A percentile compares a stretch with the other conserved stretches of the same genome.
These are phyloP conservation scores for Scotopteryx bipunctaria DNA, from an alignment of 2,888 invertebrate genomes.

Conservation along the genomic window DNA sequence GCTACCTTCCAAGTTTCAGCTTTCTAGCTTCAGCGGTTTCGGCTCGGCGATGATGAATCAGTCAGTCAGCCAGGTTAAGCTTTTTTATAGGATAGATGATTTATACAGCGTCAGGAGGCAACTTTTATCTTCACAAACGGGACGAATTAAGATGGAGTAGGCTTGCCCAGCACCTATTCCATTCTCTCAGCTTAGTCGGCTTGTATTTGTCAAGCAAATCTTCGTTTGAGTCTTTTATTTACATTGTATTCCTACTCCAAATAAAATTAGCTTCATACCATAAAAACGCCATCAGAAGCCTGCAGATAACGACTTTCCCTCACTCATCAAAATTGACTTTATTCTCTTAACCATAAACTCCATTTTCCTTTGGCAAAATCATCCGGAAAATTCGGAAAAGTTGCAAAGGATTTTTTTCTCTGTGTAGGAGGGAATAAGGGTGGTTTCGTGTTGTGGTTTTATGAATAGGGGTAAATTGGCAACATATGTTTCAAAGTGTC, in stretches of 20 bases:
- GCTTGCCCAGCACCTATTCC: too few species aligned
- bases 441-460: slow-evolving; percentile 22
- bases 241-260: slow-evolving; percentile 16
- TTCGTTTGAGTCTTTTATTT: too few species aligned
- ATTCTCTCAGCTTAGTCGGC: too few species aligned
- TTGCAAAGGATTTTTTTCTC: slow-evolving; percentile 22
- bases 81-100: too few species aligned
- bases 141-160: too few species aligned
- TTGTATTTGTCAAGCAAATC: too few species aligned
- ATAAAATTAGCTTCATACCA: slow-evolving; percentile 37
- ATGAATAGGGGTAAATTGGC: slow-evolving; percentile 58
- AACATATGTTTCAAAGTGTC: slow-evolving; percentile 78
- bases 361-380: slow-evolving; percentile 7
- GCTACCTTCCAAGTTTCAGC: too few species aligned
- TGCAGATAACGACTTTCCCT: slow-evolving; percentile 23
- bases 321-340: slow-evolving; percentile 13
- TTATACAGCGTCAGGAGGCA: too few species aligned
- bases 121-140: too few species aligned
- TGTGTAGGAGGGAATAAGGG: slow-evolving; percentile 10
- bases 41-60: too few species aligned
- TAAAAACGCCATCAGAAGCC: slow-evolving; percentile 37
- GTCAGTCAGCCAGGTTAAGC: too few species aligned
- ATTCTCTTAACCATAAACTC: slow-evolving; percentile 9
- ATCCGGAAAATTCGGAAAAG: background rate
- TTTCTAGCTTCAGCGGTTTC: too few species aligned